A percentile compares a stretch with the other conserved stretches of the same genome.
phyloP scores from a whole-genome alignment of 1,140 invertebrate species.

The Euura saliciscinereae region DNA sequence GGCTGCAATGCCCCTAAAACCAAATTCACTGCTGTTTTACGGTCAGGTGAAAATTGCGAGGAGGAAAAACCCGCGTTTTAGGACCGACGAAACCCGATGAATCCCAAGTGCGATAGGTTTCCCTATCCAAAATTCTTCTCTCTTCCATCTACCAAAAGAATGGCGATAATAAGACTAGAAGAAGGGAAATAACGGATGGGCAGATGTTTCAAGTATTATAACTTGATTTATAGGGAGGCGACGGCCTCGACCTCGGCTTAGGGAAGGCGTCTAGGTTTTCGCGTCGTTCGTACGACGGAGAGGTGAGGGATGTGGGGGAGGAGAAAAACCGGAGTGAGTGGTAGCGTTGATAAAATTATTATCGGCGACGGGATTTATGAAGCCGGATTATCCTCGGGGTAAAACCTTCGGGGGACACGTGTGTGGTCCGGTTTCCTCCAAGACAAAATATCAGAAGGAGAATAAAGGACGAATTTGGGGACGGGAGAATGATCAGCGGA shows the following conservation, averaged over 20 bases:
- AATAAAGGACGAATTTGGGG: too few relatives aligned
- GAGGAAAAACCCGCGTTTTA: background rate
- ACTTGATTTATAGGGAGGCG: conserved; percentile 25
- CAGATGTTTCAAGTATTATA: conserved; percentile 30
- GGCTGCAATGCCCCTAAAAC: background rate
- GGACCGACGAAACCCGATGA: too few relatives aligned
- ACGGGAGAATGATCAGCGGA: too few relatives aligned
- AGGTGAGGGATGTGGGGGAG: conserved; percentile 18
- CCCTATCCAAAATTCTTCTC: too few relatives aligned
- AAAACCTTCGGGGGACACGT: background rate
- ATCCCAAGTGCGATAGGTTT: too few relatives aligned
- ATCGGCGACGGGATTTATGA: conserved; percentile 29
- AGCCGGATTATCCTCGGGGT: conserved; percentile 22
- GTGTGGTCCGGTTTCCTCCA: conserved; percentile 1
- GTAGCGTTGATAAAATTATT: conserved; percentile 30
- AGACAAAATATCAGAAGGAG: background rate
- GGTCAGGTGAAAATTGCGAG: background rate
- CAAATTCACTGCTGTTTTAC: background rate
- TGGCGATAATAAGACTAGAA: too few relatives aligned
- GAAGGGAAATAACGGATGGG: conserved; percentile 1
- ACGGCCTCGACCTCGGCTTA: background rate
- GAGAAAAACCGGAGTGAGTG: conserved; percentile 19
- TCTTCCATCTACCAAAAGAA: too few relatives aligned
- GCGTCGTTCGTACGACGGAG: conserved; percentile 17
- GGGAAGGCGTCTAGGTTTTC: conserved; percentile 17